A percentile compares a stretch with the other conserved stretches of the same genome.
Evolutionary conservation across 2,888 invertebrate species (phyloP).

Genomic region (Lepeophtheirus nordmannii): DNA sequence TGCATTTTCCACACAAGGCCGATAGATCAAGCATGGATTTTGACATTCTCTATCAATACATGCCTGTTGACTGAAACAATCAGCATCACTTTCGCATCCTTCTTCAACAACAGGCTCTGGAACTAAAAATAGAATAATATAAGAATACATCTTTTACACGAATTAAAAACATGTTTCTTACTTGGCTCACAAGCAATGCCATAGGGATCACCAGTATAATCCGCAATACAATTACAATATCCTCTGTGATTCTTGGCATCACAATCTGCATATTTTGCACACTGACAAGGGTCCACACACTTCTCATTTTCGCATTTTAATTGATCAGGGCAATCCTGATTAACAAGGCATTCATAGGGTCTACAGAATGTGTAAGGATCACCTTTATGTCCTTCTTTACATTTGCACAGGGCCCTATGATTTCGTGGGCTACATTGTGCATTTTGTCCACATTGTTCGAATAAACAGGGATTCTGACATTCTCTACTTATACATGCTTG

Average conservation of each 20-base stretch:
- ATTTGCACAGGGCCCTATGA: slow-evolving; percentile 29
- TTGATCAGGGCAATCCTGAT: slow-evolving; percentile 28
- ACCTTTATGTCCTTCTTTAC: slow-evolving; percentile 42
- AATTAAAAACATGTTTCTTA: slow-evolving; percentile 21
- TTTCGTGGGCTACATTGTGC: slow-evolving; percentile 48
- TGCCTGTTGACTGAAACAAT: slow-evolving; percentile 48
- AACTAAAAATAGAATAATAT: slow-evolving; percentile 1
- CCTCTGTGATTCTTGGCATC: slow-evolving; percentile 50
- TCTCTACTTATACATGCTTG: slow-evolving; percentile 45
- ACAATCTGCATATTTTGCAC: slow-evolving; percentile 63
- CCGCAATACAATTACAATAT: slow-evolving; percentile 36
- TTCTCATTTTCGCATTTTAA: slow-evolving; percentile 29
- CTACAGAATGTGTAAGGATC: slow-evolving; percentile 68
- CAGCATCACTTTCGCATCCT: slow-evolving; percentile 28
- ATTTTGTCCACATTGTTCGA: slow-evolving; percentile 39
- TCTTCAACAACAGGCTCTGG: slow-evolving; percentile 18
- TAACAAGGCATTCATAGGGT: slow-evolving; percentile 34
- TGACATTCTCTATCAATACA: slow-evolving; percentile 63
- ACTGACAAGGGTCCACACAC: slow-evolving; percentile 33
- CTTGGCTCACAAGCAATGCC: slow-evolving; percentile 50
- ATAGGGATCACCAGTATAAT: slow-evolving; percentile 72
- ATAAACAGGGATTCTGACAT: slow-evolving; percentile 55
- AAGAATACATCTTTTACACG: neutral
- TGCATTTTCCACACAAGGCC: slow-evolving; percentile 51
- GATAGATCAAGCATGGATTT: slow-evolving; percentile 55